A percentile compares a stretch with the other conserved stretches of the same genome.
These are phyloP conservation scores for Ptilodon capucinus DNA, from an alignment of 2,888 invertebrate genomes.

Conservation along the genomic window DNA sequence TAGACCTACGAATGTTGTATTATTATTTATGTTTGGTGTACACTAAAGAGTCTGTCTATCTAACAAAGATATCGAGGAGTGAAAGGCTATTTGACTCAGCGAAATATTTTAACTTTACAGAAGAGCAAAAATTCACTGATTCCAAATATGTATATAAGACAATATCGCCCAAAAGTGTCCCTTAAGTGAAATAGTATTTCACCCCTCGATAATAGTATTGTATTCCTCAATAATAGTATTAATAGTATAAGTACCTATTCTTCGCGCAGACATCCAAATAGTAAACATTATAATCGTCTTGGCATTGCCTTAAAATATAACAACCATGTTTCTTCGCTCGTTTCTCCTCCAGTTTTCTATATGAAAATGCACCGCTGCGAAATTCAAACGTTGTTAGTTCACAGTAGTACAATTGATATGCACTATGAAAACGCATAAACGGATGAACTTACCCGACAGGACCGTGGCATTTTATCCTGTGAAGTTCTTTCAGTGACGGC, in stretches of 20 bases:
- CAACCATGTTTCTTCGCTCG: constrained; percentile 88
- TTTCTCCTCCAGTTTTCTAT: constrained; percentile 91
- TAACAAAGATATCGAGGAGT: too few relatives aligned
- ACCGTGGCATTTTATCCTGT: constrained; percentile 92
- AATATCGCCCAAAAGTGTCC: too few relatives aligned
- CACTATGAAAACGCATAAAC: constrained; percentile 10
- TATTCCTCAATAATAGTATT: background rate
- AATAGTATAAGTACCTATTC: constrained; percentile 80
- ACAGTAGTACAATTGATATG: constrained; percentile 18
- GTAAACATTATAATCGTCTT: constrained; percentile 89
- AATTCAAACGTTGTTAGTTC: constrained; percentile 15
- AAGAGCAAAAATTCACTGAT: too few relatives aligned
- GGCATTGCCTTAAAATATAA: constrained; percentile 92
- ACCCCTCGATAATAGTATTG: too few relatives aligned
- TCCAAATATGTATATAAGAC: too few relatives aligned
- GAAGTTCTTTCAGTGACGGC: constrained; percentile 88
- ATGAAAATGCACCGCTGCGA: constrained; percentile 91
- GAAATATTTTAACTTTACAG: too few relatives aligned
- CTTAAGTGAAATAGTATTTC: too few relatives aligned
- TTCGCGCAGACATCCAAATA: constrained; percentile 92
- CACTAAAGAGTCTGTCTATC: too few relatives aligned
- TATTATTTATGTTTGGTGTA: too few relatives aligned
- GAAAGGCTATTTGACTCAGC: too few relatives aligned
- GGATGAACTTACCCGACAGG: constrained; percentile 93
- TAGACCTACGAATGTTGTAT: too few relatives aligned